Evolutionary conservation across 2,797 vertebrate genomes (phyloP).

Genomic region (Coregonus sp.): DNA sequence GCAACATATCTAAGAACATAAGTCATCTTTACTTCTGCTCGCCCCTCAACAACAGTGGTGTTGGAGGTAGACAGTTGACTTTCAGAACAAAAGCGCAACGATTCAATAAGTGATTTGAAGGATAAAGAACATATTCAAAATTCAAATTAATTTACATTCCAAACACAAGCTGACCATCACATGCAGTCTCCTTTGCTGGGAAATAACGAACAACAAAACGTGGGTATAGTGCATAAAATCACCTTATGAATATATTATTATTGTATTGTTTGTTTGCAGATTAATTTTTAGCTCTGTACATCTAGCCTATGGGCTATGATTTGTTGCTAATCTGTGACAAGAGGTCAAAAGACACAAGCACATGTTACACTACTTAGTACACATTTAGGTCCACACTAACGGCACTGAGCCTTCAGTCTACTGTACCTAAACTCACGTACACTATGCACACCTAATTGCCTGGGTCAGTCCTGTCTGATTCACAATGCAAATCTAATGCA

Average conservation of each 20-base stretch:
- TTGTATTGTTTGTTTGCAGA: neutral
- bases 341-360: neutral
- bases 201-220: neutral
- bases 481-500: slow-evolving; percentile 60
- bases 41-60: neutral
- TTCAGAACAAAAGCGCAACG: neutral
- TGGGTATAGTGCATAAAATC: neutral
- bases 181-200: neutral
- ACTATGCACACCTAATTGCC: slow-evolving; percentile 54
- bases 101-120: neutral
- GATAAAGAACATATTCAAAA: neutral
- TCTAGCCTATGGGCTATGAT: neutral
- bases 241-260: neutral
- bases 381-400: neutral
- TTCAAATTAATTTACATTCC: neutral
- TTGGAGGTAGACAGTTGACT: neutral
- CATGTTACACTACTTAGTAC: slow-evolving; percentile 30
- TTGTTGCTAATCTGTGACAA: neutral
- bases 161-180: neutral
- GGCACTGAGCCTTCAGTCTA: slow-evolving; percentile 32
- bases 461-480: slow-evolving; percentile 58
- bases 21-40: neutral
- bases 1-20: neutral
- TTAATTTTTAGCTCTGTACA: too few species aligned
- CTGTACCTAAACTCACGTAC: slow-evolving; percentile 40